Percentiles rank a stretch among this genome's conserved stretches.
Evolutionary conservation across 2,113 vertebrate genomes (phyloP).

Genomic region (Tragulus kanchil): DNA sequence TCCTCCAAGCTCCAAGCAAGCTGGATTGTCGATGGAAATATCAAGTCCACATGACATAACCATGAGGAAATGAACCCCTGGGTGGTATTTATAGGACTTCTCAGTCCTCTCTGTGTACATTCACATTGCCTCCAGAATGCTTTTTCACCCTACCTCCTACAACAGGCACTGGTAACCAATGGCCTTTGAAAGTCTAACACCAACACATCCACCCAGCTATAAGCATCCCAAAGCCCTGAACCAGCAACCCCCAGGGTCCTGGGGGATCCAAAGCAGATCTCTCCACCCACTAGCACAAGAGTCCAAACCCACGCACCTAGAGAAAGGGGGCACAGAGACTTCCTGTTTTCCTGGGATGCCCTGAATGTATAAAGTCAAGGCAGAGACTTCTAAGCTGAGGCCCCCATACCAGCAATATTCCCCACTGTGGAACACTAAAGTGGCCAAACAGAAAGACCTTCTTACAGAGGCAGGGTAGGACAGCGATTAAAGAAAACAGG

Average conservation of each 20-base stretch:
- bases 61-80: neutral
- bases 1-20: neutral
- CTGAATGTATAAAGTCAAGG: neutral
- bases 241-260: neutral
- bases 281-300: neutral
- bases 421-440: neutral
- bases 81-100: neutral
- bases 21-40: constrained; percentile 21
- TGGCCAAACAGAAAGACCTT: neutral
- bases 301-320: neutral
- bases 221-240: neutral
- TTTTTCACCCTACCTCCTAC: neutral
- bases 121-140: neutral
- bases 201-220: neutral
- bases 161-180: neutral
- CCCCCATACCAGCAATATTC: neutral
- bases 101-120: neutral
- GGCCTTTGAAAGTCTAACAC: neutral
- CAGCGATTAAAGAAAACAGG: neutral
- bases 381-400: neutral
- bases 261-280: neutral
- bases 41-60: neutral
- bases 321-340: neutral
- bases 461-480: neutral
- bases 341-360: neutral